Conservation (phyloP, 2,797 vertebrate genomes). For the Spinibarbus caldwelli region DNA sequence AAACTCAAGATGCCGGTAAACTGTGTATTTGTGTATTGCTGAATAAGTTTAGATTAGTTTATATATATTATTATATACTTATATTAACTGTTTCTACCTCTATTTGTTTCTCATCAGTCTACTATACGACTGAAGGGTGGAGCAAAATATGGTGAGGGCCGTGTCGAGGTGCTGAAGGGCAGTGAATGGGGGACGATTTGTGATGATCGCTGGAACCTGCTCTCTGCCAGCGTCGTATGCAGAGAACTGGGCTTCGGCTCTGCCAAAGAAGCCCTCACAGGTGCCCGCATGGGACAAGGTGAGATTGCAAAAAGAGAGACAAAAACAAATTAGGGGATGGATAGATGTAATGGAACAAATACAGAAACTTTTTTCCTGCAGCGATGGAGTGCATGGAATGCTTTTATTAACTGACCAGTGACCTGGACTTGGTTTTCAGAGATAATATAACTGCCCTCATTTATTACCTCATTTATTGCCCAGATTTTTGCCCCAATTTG, state of each 20-base stretch:
- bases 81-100: not conserved
- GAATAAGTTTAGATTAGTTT: not conserved
- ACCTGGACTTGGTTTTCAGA: not conserved
- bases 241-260: conserved; percentile 95
- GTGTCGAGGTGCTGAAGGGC: conserved; percentile 89
- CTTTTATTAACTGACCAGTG: not conserved
- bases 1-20: conserved; percentile 80
- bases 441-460: not conserved
- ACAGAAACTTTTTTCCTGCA: not conserved
- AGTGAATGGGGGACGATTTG: conserved; percentile 93
- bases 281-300: conserved; percentile 96
- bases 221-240: conserved; percentile 92
- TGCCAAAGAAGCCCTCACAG: conserved; percentile 90
- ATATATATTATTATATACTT: not conserved
- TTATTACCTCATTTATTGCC: not conserved
- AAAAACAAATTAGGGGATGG: not conserved
- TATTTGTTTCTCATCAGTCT: conserved; percentile 68
- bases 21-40: not conserved
- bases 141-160: conserved; percentile 85
- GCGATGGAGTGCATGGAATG: not conserved
- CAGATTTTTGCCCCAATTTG: not conserved
- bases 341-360: not conserved
- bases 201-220: conserved; percentile 92
- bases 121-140: conserved; percentile 91
- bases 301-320: conserved; percentile 53